phyloP scores from a whole-genome alignment of 2,113 vertebrate species.

The Eolophus roseicapilla region DNA sequence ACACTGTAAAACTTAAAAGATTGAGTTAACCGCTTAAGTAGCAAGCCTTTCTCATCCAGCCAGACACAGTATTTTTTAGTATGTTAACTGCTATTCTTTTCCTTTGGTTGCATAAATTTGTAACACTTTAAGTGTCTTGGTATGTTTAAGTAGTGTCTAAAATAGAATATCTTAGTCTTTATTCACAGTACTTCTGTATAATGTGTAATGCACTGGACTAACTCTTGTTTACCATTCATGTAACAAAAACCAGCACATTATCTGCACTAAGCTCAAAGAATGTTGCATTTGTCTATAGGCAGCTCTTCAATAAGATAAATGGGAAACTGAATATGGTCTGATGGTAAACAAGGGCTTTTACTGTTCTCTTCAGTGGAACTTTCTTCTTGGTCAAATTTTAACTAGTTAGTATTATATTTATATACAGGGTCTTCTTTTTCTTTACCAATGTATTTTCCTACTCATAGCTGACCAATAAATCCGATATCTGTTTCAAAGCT shows the following conservation, averaged over 20 bases:
- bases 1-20: slow-evolving; percentile 57
- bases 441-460: slow-evolving; percentile 99
- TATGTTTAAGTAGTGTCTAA: slow-evolving; percentile 77
- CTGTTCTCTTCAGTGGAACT: slow-evolving; percentile 88
- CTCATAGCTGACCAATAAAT: slow-evolving; percentile 99
- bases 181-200: slow-evolving; percentile 80
- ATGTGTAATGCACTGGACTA: slow-evolving; percentile 97
- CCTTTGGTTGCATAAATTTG: slow-evolving; percentile 74
- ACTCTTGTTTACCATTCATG: slow-evolving; percentile 98
- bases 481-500: slow-evolving; percentile 92
- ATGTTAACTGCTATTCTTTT: slow-evolving; percentile 73
- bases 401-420: slow-evolving; percentile 92
- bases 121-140: slow-evolving; percentile 70
- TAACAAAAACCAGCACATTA: slow-evolving; percentile 93
- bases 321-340: slow-evolving; percentile 88
- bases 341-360: slow-evolving; percentile 97
- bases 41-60: slow-evolving; percentile 56
- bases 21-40: slow-evolving; percentile 60
- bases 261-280: slow-evolving; percentile 97
- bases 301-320: slow-evolving; percentile 93
- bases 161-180: slow-evolving; percentile 76
- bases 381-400: slow-evolving; percentile 91
- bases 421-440: slow-evolving; percentile 96
- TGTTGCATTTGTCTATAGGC: slow-evolving; percentile 87
- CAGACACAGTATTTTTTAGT: slow-evolving; percentile 74